Conservation (phyloP, 92 coral and sea anemone genomes). For the Hydrozoanthus gracilis region DNA sequence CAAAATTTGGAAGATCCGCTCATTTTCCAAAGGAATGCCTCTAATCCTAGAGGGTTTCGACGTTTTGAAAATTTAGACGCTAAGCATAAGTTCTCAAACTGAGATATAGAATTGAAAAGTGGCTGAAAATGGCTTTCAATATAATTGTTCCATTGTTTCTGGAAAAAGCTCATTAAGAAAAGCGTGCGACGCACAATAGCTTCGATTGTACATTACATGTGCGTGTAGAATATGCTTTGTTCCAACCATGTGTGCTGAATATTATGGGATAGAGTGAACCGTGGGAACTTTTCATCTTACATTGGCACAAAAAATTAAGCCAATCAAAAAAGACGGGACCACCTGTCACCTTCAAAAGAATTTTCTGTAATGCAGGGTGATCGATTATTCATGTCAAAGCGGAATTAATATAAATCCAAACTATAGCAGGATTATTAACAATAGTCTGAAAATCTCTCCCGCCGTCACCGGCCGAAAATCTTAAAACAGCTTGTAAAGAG, state of each 20-base stretch:
- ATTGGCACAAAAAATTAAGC: constrained; percentile 40
- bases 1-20: background rate
- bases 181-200: constrained; percentile 32
- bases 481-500: constrained; percentile 14
- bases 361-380: constrained; percentile 33
- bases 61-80: background rate
- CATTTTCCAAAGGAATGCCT: background rate
- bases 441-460: constrained; percentile 13
- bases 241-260: constrained; percentile 75
- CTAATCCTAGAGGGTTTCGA: background rate
- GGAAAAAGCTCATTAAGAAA: constrained; percentile 36
- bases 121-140: constrained; percentile 40
- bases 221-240: constrained; percentile 59
- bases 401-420: constrained; percentile 11
- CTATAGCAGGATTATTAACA: constrained; percentile 4
- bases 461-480: background rate
- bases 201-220: constrained; percentile 65
- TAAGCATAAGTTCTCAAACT: background rate
- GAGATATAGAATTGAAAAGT: constrained; percentile 14
- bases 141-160: constrained; percentile 10
- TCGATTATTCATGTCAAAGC: constrained; percentile 28
- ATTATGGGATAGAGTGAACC: constrained; percentile 63
- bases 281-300: constrained; percentile 78
- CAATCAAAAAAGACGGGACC: constrained; percentile 35
- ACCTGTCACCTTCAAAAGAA: constrained; percentile 45